These are phyloP conservation scores for Alligator mississippiensis DNA, from an alignment of 2,113 vertebrate species.

Conservation along the genomic window DNA sequence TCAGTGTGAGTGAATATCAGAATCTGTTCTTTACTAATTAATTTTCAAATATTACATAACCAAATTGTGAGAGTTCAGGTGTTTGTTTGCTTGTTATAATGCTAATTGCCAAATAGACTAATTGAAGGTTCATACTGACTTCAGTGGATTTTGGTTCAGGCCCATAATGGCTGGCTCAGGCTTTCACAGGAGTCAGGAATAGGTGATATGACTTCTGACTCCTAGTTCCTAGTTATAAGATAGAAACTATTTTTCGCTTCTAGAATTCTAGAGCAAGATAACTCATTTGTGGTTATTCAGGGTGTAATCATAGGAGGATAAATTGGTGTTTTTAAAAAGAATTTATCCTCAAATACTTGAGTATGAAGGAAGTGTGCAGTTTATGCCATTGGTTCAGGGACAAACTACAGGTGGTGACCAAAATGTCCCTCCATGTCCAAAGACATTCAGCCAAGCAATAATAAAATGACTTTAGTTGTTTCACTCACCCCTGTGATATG, in stretches of 20 bases:
- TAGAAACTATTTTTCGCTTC: not conserved
- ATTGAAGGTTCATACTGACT: rapidly evolving
- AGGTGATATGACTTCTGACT: not conserved
- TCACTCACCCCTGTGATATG: constrained; percentile 4
- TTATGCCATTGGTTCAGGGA: constrained; percentile 5
- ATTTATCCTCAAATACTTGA: not conserved
- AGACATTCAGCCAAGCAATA: too few relatives aligned
- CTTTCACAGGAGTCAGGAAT: not conserved
- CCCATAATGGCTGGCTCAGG: not conserved
- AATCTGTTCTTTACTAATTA: too few relatives aligned
- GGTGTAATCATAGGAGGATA: not conserved
- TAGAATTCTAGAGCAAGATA: not conserved
- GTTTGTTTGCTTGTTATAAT: not conserved
- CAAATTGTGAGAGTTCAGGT: too few relatives aligned
- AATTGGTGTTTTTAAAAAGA: not conserved
- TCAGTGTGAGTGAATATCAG: not conserved
- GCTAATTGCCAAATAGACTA: not conserved
- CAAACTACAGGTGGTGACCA: constrained; percentile 26
- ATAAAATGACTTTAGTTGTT: constrained; percentile 15
- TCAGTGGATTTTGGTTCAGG: not conserved
- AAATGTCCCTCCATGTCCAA: not conserved
- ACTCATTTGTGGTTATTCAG: not conserved
- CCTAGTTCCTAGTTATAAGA: not conserved
- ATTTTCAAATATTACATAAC: too few relatives aligned
- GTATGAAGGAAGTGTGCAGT: constrained; percentile 2